These are phyloP conservation scores for Smutsia gigantea DNA, from an alignment of 2,797 vertebrate species.

Conservation along the genomic window DNA sequence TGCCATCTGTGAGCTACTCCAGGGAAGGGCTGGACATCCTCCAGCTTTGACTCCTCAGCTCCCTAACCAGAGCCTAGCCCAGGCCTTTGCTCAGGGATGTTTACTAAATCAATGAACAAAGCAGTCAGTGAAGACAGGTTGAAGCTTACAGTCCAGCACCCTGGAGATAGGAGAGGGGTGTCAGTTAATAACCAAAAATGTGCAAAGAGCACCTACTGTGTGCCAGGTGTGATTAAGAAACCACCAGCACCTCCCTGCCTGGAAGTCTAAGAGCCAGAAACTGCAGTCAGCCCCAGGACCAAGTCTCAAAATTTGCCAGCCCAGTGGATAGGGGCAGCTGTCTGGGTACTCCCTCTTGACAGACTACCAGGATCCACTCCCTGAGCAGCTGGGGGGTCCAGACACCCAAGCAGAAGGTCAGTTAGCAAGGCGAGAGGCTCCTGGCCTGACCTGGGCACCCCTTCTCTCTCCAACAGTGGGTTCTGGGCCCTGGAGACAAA, in stretches of 20 bases:
- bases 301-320: conserved; percentile 63
- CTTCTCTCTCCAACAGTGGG: conserved; percentile 12
- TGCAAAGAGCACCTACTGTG: neutral
- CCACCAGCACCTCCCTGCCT: neutral
- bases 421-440: conserved; percentile 75
- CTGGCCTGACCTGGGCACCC: conserved; percentile 45
- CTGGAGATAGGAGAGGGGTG: neutral
- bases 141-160: neutral
- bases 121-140: neutral
- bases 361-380: conserved; percentile 65
- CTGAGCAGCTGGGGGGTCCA: conserved; percentile 70
- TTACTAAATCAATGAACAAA: neutral
- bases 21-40: neutral
- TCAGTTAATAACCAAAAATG: neutral
- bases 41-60: neutral
- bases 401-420: conserved; percentile 78
- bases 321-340: conserved; percentile 22
- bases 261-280: neutral
- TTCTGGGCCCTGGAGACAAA: conserved; percentile 41
- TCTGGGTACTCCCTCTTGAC: conserved; percentile 49
- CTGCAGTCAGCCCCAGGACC: neutral
- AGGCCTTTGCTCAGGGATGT: neutral
- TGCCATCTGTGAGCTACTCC: neutral
- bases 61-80: neutral
- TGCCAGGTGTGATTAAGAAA: neutral